Evolutionary conservation across 2,888 invertebrate species (phyloP).

Genomic region (Athalia circularis): DNA sequence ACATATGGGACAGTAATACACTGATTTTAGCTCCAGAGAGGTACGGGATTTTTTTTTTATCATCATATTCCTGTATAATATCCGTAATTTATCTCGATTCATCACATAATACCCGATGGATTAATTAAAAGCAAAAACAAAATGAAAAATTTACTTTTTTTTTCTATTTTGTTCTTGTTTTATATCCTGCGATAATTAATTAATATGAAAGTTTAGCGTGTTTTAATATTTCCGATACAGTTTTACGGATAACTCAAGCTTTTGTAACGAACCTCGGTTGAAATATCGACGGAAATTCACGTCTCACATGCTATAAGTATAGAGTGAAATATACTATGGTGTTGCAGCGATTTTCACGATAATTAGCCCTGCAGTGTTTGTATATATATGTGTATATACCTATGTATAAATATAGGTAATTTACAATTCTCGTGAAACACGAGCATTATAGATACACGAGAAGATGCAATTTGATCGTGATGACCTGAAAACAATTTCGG

Average conservation of each 20-base stretch:
- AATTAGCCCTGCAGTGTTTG: conserved; percentile 9
- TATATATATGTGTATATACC: no score
- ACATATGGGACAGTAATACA: conserved; percentile 21
- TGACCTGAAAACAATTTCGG: not conserved
- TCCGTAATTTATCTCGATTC: conserved; percentile 16
- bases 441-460: not conserved
- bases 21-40: not conserved
- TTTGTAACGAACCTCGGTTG: no score
- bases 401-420: not conserved
- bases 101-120: not conserved
- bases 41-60: conserved; percentile 21
- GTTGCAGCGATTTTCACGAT: conserved; percentile 18
- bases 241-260: no score
- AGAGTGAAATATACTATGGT: not conserved
- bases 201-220: no score
- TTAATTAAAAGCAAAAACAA: conserved; percentile 16
- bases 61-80: conserved; percentile 13
- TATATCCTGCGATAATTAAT: not conserved
- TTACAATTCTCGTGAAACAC: not conserved
- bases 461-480: conserved; percentile 4
- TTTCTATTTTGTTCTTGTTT: not conserved
- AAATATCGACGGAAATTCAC: no score
- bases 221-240: no score
- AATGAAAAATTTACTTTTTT: not conserved
- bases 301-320: not conserved